phyloP scores from a whole-genome alignment of 2,888 invertebrate species.

The Acanthosepion lycidas region DNA sequence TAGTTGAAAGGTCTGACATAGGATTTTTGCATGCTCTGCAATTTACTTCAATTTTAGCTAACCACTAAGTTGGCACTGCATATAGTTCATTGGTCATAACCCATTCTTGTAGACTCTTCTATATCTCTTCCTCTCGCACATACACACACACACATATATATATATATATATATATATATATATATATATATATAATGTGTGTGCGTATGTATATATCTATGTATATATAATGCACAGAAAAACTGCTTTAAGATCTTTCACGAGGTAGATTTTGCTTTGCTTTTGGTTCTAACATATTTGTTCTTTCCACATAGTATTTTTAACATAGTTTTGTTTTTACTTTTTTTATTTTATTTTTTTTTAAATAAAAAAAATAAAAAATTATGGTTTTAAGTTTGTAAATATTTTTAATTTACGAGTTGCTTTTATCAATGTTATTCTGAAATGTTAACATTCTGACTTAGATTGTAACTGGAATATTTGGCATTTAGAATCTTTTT shows the following conservation, averaged over 20 bases:
- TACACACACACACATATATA: no score
- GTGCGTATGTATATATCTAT: no score
- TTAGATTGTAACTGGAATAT: no score
- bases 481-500: no score
- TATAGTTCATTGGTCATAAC: neutral
- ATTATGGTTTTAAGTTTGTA: neutral
- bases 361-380: neutral
- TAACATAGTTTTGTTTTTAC: neutral
- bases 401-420: neutral
- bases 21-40: neutral
- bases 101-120: neutral
- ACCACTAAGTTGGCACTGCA: neutral
- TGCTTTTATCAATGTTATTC: neutral
- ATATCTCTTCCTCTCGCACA: no score
- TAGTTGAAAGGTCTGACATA: neutral
- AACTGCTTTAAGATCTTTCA: neutral
- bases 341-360: no score
- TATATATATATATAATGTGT: no score
- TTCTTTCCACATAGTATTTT: neutral
- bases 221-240: neutral
- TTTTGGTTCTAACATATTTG: neutral
- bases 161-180: no score
- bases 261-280: neutral
- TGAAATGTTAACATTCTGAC: no score
- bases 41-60: neutral